Conservation (phyloP, 2,113 vertebrate species). For the Anas platyrhynchos region DNA sequence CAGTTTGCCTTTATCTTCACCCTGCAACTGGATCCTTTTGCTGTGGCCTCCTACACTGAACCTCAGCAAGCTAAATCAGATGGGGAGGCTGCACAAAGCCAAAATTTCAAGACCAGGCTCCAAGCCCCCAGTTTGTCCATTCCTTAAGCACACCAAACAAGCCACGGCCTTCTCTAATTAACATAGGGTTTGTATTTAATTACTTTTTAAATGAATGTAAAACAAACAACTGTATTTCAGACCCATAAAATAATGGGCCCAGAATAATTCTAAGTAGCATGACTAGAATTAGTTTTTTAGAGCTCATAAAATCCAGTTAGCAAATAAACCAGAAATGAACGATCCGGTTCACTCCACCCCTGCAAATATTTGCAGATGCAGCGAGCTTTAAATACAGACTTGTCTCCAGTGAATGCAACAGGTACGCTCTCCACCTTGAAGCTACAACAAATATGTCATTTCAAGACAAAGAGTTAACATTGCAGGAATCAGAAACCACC, state of each 20-base stretch:
- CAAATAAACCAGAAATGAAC: not conserved
- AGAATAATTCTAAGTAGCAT: not conserved
- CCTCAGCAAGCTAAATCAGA: not conserved
- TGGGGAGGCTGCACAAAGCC: not conserved
- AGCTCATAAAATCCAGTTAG: not conserved
- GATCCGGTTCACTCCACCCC: not conserved
- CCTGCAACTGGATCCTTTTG: not conserved
- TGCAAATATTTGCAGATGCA: not conserved
- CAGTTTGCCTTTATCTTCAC: not conserved
- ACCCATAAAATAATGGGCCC: not conserved
- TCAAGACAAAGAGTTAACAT: not conserved
- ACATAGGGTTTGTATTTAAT: not conserved
- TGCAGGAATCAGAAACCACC: not conserved
- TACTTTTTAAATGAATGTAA: not conserved
- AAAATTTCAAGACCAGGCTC: not conserved
- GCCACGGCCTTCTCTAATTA: not conserved
- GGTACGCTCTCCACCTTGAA: not conserved
- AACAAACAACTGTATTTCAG: not conserved
- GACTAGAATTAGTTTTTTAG: not conserved
- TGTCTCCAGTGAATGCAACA: not conserved
- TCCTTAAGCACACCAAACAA: not conserved
- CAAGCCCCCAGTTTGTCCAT: not conserved
- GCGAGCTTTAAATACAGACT: not conserved
- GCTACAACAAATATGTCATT: not conserved
- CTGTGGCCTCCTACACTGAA: not conserved